Conservation (phyloP, 2,113 vertebrate species). For the Tenrec ecaudatus region DNA sequence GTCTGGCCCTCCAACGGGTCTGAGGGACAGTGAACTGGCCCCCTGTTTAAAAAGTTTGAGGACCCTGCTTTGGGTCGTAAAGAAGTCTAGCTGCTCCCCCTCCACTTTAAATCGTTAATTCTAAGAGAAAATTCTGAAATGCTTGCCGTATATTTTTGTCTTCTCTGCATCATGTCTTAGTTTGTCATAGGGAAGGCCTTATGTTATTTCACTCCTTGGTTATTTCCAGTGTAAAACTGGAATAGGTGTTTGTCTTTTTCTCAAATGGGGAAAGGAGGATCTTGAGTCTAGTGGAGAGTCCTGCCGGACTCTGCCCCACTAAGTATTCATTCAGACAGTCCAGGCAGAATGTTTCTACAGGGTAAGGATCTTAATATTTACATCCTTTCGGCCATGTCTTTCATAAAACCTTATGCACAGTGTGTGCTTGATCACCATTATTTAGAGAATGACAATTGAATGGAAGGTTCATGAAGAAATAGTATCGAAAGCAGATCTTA, state of each 20-base stretch:
- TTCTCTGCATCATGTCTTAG: constrained; percentile 9
- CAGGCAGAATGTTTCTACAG: constrained; percentile 15
- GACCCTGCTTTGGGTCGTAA: constrained; percentile 31
- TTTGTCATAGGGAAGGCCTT: neutral
- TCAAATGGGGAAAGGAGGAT: neutral
- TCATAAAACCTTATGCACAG: neutral
- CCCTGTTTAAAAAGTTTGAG: too few relatives aligned
- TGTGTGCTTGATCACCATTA: neutral
- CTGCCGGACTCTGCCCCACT: neutral
- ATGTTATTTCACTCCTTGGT: neutral
- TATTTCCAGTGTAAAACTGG: neutral
- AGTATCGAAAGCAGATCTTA: neutral
- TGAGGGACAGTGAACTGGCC: too few relatives aligned
- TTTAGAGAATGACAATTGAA: neutral
- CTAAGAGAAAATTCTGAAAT: constrained; percentile 25
- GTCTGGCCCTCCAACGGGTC: too few relatives aligned
- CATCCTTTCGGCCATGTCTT: neutral
- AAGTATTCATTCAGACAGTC: neutral
- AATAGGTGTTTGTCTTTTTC: neutral
- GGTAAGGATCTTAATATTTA: neutral
- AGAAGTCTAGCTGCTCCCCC: neutral
- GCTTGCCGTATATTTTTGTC: neutral
- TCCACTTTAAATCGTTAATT: constrained; percentile 24
- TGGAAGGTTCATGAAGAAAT: constrained; percentile 34
- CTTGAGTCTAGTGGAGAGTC: neutral